Evolutionary conservation across 2,797 vertebrate species (phyloP).

Genomic region (Ara ararauna): DNA sequence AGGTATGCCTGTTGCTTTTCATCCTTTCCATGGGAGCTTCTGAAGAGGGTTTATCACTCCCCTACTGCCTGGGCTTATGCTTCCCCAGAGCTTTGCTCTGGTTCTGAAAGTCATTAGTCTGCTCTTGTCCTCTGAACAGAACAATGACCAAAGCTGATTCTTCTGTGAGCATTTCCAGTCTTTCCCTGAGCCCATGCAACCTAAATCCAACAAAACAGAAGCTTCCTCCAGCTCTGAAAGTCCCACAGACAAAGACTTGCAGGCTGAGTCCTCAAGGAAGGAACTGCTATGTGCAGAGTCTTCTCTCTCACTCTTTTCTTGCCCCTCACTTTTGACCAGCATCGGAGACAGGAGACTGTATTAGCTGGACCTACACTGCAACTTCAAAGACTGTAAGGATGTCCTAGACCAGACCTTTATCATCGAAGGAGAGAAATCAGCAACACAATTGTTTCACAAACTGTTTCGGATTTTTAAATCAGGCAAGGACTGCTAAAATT

Average conservation of each 20-base stretch:
- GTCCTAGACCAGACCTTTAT: not conserved
- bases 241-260: not conserved
- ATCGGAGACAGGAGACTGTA: not conserved
- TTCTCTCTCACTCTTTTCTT: not conserved
- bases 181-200: not conserved
- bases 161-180: not conserved
- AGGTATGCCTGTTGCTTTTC: not conserved
- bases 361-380: not conserved
- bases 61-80: not conserved
- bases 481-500: not conserved
- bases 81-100: not conserved
- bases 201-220: not conserved
- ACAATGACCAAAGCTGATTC: not conserved
- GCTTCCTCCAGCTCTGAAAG: not conserved
- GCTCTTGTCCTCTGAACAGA: not conserved
- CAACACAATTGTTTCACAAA: not conserved
- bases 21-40: not conserved
- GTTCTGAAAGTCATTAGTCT: not conserved
- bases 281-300: not conserved
- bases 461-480: not conserved
- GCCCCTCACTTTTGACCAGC: not conserved
- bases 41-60: not conserved
- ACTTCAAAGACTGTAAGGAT: not conserved
- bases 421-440: not conserved
- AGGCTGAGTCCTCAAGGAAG: not conserved